Evolutionary conservation across 1,140 invertebrate species (phyloP), one percentile per base, ranked within the genome.

Genomic region (Paraescarpia echinospica): DNA sequence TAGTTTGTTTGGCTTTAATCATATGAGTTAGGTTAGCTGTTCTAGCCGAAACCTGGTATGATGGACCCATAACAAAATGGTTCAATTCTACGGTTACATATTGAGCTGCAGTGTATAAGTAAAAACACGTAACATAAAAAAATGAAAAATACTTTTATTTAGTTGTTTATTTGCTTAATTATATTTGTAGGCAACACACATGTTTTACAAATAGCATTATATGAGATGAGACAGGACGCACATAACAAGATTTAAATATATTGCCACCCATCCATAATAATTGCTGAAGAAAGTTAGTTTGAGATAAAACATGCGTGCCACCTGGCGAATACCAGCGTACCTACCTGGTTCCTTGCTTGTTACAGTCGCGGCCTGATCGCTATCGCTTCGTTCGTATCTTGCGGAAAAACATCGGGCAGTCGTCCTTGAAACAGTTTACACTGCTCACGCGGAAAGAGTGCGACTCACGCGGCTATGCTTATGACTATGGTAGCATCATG

Each of bases 401-500:
- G 9, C 89, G 93, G 77, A 90, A 94, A 27, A 95, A 95, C 90
- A 92, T 95, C 9, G 93, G 94, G 0, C 92, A 92, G 2, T 92
- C 90, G 18, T 94, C 93, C 88, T 31, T 94, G 8, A 90, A 89
- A 27, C 94, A 95, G 92, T 95, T 95, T 91, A 91, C 93, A 33
- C 93, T 93, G 34, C 41, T 94, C 2, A 93, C 93, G 34, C 92
- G 93, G 6, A 92, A 89, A 8, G 34, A 94, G 18, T 89, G 93
- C 18, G 93, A 93, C 14, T 93, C 94, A 1, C 41, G 94, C 89
- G 94, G 94, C 12, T 95, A 94, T 91, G 96, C 96, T 0, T 98
- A 98, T 94, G 98, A 98, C 95, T 98, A 97, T 94, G 97, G 97
- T 91, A 98, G 98, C 93, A 97, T 98, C 0, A 98, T 98, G 98